Evolutionary conservation across 2,113 vertebrate genomes (phyloP).

Genomic region (Macroglossus sobrinus): DNA sequence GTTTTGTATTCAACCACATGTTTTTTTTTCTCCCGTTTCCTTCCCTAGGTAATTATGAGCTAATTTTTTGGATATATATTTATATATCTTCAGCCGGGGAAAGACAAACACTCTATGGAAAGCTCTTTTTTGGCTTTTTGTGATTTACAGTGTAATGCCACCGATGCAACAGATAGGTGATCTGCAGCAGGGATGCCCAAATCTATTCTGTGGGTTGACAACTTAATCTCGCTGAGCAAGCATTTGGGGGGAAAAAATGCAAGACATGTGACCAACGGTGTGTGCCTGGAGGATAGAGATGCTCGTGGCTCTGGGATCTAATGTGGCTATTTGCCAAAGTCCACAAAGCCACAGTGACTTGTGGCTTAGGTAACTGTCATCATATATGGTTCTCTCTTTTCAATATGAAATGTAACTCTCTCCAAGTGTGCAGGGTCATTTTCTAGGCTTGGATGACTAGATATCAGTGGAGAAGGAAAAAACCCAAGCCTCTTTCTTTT

Average conservation of each 20-base stretch:
- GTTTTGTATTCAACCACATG: neutral
- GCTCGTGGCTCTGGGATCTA: neutral
- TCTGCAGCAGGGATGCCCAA: neutral
- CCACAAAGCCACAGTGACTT: neutral
- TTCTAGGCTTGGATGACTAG: neutral
- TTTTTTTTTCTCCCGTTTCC: neutral
- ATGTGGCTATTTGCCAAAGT: neutral
- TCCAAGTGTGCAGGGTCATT: neutral
- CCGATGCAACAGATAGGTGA: neutral
- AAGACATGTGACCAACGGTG: neutral
- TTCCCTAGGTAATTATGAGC: neutral
- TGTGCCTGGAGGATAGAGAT: neutral
- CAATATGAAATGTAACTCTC: neutral
- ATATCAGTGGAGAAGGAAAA: neutral
- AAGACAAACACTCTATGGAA: neutral
- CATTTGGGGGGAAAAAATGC: neutral
- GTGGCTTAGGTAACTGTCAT: neutral
- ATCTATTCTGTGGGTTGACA: neutral
- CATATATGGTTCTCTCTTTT: neutral
- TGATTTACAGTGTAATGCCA: neutral
- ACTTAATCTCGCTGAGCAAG: neutral
- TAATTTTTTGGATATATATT: neutral
- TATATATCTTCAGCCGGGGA: neutral
- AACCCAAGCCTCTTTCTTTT: neutral
- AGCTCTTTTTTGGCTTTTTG: neutral